Evolutionary conservation across 2,797 vertebrate species (phyloP).

Genomic region (Delichon dasypus): DNA sequence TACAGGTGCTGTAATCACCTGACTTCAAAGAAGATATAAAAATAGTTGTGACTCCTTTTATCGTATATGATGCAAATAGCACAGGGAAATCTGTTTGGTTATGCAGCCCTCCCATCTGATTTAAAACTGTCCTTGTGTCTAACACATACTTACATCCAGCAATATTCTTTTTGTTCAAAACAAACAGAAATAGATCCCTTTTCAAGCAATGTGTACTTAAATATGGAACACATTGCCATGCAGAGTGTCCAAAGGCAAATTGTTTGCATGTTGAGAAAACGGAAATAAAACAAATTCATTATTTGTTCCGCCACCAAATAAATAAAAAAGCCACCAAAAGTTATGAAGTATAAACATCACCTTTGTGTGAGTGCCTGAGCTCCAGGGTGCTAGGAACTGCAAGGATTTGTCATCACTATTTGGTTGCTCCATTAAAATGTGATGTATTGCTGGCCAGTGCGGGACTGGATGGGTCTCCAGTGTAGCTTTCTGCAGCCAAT

Average conservation of each 20-base stretch:
- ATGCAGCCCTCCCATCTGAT: not conserved
- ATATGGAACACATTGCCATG: not conserved
- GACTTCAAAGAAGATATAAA: not conserved
- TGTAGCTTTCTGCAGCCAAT: not conserved
- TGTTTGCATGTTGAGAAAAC: not conserved
- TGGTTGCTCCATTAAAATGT: not conserved
- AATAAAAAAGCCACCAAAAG: not conserved
- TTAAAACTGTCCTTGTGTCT: not conserved
- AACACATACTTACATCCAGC: not conserved
- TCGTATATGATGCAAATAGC: not conserved
- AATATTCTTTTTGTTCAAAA: not conserved
- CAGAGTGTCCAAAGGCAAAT: not conserved
- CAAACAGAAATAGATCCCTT: not conserved
- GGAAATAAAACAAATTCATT: not conserved
- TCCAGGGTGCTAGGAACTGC: not conserved
- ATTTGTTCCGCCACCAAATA: not conserved
- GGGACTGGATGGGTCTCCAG: not conserved
- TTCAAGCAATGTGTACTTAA: not conserved
- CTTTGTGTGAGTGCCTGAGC: not conserved
- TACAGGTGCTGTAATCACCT: not conserved
- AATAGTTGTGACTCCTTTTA: not conserved
- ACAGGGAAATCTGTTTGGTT: rapidly evolving
- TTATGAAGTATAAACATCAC: not conserved
- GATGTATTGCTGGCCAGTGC: not conserved
- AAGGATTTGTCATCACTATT: not conserved